phyloP scores from a whole-genome alignment of 2,888 invertebrate genomes.

The Elegia similella region DNA sequence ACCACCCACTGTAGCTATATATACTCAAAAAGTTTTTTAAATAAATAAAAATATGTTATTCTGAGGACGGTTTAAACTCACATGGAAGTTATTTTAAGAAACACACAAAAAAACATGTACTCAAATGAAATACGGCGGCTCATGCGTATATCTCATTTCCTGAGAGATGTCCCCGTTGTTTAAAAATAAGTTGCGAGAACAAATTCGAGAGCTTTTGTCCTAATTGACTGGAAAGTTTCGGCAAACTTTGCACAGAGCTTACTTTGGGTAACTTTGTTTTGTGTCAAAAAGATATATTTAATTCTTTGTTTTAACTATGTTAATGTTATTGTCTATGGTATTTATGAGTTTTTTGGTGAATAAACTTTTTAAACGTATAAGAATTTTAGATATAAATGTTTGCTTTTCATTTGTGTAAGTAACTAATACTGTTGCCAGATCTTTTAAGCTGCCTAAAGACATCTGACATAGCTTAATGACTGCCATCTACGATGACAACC shows the following conservation, averaged over 20 bases:
- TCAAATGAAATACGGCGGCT: constrained; percentile 9
- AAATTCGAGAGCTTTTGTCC: constrained; percentile 18
- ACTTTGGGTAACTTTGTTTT: neutral
- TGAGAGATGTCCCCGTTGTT: constrained; percentile 45
- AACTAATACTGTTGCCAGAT: no score
- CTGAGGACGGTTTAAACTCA: neutral
- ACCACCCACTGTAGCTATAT: no score
- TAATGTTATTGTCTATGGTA: no score
- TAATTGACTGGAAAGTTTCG: constrained; percentile 7
- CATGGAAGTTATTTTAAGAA: neutral
- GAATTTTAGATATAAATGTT: no score
- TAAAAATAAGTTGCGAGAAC: constrained; percentile 27
- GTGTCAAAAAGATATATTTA: neutral
- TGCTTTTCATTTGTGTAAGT: no score
- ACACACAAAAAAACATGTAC: neutral
- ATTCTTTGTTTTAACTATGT: neutral
- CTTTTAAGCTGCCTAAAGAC: no score
- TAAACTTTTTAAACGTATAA: no score
- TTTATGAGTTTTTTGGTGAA: no score
- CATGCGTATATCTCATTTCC: constrained; percentile 40
- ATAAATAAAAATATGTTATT: no score
- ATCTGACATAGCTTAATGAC: no score
- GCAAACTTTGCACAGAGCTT: constrained; percentile 1
- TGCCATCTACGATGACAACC: no score
- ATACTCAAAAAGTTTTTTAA: no score